Base-by-base conservation (phyloP, 2,113 vertebrate species). In the Cyprichromis sp. region DNA sequence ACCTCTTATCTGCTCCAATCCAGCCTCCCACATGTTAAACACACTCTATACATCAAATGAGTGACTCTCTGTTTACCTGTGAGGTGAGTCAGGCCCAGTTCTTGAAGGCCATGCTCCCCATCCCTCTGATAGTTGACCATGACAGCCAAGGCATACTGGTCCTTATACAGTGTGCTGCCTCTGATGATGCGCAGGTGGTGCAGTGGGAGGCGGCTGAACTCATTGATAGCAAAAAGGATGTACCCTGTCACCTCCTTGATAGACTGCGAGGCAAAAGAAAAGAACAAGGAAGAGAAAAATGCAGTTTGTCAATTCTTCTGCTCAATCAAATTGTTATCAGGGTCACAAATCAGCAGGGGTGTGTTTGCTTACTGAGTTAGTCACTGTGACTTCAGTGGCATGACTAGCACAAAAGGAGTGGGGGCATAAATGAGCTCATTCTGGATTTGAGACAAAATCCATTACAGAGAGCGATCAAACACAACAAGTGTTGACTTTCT, bases 171-270 rank as follows among this genome's bases (percentile, higher is more conserved):
- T 14, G 96, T 96, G 3, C 95, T 97, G 1, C 98, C 98, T 24
- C 98, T 96, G 88, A 99, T 98, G 45, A 99, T 97, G 0, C 98
- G 97, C 84, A 99, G 96, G 86, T 97, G 96, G 80, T 95, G 97
- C 92, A 99, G 92, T 0, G 98, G 98, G 86, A 99, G 93, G 1
- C 90, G 92, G 3, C 91, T 90, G 89, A 99, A 97, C 88, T 97
- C 96, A 34, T 98, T 99, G 93, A 99, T 88, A 63, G 97, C 98
- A 7, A 99, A 95, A 1, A 99, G 95, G 87, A 99, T 95, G 73
- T 99, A 98, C 24, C 98, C 98, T 0, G 98, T 98, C 92, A 99
- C 98, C 95, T 99, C 98, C 66, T 97, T 97, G 94, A 99, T 98
- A 82, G 97, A 97, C 98, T 99, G 94, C 5, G 53, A 63, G 9